Evolutionary conservation across 1,140 invertebrate genomes (phyloP).

Genomic region (Drosophila mayri): DNA sequence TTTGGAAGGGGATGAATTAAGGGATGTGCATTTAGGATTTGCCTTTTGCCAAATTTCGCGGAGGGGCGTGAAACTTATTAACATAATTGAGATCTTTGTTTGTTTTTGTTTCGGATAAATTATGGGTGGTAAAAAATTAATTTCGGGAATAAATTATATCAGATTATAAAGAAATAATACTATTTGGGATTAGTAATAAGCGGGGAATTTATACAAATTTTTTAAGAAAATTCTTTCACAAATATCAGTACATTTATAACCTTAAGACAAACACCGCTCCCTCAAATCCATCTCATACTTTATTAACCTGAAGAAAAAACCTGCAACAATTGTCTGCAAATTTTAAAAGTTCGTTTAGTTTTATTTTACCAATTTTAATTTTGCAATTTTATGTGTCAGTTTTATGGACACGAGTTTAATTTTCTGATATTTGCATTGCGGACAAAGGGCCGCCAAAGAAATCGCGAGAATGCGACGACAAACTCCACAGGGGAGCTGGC

Average conservation of each 20-base stretch:
- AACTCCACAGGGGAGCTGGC: conserved; percentile 58
- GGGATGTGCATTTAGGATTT: conserved; percentile 13
- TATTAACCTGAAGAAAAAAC: neutral
- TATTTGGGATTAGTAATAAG: neutral
- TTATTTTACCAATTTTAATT: conserved; percentile 47
- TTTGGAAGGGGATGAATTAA: conserved; percentile 6
- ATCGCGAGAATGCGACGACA: conserved; percentile 61
- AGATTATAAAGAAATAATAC: neutral
- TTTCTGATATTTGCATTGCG: conserved; percentile 51
- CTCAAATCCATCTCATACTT: conserved; percentile 1
- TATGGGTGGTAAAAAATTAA: conserved; percentile 1
- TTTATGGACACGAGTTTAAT: conserved; percentile 64
- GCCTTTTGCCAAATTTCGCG: conserved; percentile 53
- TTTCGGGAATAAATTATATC: neutral
- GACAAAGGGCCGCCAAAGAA: conserved; percentile 52
- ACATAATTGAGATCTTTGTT: conserved; percentile 81
- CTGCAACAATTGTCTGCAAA: neutral
- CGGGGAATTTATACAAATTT: neutral
- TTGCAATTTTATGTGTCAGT: conserved; percentile 51
- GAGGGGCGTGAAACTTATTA: conserved; percentile 79
- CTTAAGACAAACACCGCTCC: neutral
- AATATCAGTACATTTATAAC: neutral
- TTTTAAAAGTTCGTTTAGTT: conserved; percentile 21
- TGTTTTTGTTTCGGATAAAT: conserved; percentile 29
- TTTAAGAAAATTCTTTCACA: neutral